phyloP scores from a whole-genome alignment of 2,888 invertebrate species.

The Gandaritis pyraliata region DNA sequence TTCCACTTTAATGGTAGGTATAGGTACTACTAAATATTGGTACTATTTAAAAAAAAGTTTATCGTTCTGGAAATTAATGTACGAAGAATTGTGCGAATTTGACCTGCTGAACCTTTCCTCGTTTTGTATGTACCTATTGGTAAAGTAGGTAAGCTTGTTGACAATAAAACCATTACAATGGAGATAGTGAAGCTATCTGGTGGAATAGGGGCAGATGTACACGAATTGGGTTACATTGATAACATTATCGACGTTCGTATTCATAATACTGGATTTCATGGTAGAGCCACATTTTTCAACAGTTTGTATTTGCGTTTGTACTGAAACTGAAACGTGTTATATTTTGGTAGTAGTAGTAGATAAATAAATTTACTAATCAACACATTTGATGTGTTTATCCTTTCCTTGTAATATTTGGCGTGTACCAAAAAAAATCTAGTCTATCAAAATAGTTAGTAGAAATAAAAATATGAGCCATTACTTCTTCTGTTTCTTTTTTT shows the following conservation, averaged over 20 bases:
- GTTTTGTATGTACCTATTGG: neutral
- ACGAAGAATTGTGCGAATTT: neutral
- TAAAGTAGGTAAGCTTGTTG: slow-evolving; percentile 17
- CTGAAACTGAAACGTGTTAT: no score
- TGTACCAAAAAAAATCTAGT: no score
- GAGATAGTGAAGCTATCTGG: slow-evolving; percentile 51
- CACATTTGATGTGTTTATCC: no score
- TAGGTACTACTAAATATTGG: no score
- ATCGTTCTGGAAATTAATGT: neutral
- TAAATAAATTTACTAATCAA: no score
- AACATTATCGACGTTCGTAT: slow-evolving; percentile 56
- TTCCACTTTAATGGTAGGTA: neutral
- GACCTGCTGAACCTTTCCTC: neutral
- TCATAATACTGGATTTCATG: slow-evolving; percentile 22
- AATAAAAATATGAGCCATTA: no score
- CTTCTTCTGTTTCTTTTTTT: no score
- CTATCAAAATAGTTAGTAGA: neutral
- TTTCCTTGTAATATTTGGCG: no score
- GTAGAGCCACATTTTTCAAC: slow-evolving; percentile 3
- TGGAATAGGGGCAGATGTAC: slow-evolving; percentile 69
- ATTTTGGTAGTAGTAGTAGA: neutral
- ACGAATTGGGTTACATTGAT: slow-evolving; percentile 79
- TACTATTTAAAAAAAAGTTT: no score
- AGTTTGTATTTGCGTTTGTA: neutral
- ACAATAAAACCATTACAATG: slow-evolving; percentile 32